phyloP scores from a whole-genome alignment of 2,888 invertebrate species.

The Drosophila anceps region DNA sequence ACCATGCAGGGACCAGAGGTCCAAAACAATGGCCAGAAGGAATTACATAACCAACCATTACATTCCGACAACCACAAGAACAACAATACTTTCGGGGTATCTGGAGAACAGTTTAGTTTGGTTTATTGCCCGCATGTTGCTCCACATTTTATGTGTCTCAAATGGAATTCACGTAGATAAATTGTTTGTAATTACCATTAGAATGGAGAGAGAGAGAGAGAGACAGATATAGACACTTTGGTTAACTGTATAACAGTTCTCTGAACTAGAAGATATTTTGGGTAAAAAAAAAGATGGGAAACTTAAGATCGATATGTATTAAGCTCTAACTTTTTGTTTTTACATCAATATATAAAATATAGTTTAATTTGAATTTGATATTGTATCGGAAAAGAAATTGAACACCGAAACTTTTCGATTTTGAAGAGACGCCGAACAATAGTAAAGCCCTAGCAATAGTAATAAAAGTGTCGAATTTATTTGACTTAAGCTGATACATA shows the following conservation, averaged over 20 bases:
- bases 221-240: neutral
- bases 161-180: conserved; percentile 24
- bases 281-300: too few species aligned
- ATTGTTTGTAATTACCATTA: conserved; percentile 24
- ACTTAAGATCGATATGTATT: neutral
- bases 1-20: neutral
- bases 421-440: too few species aligned
- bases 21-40: neutral
- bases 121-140: conserved; percentile 23
- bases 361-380: too few species aligned
- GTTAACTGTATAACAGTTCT: neutral
- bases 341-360: too few species aligned
- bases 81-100: conserved; percentile 7
- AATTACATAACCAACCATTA: neutral
- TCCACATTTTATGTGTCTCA: conserved; percentile 20
- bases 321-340: too few species aligned
- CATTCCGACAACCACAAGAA: neutral
- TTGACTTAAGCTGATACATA: neutral
- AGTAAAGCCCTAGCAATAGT: too few species aligned
- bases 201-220: neutral
- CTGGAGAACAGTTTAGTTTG: conserved; percentile 19
- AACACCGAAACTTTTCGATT: too few species aligned
- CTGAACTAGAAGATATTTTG: too few species aligned
- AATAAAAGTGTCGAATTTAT: too few species aligned
- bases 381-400: too few species aligned